Conservation (phyloP, 2,888 invertebrate genomes). For the Rosalia funebris region DNA sequence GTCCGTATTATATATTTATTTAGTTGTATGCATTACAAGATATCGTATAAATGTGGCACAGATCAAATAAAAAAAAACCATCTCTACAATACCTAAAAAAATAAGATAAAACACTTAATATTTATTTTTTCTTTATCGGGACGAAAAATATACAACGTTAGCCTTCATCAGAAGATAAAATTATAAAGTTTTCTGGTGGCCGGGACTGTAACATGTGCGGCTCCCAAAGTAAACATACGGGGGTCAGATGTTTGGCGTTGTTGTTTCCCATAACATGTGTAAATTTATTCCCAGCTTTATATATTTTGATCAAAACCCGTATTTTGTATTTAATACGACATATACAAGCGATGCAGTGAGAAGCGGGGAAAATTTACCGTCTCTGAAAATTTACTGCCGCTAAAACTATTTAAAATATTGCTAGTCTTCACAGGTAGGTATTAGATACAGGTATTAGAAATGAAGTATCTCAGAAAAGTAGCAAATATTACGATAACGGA, state of each 20-base stretch:
- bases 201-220: background rate
- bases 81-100: background rate
- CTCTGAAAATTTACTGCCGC: no score
- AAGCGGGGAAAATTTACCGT: no score
- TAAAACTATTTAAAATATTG: no score
- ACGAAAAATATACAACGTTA: background rate
- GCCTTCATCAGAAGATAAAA: background rate
- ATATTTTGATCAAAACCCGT: background rate
- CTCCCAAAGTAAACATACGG: background rate
- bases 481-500: no score
- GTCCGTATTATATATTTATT: no score
- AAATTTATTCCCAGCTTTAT: background rate
- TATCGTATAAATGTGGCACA: no score
- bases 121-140: background rate
- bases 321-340: background rate
- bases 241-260: background rate
- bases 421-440: no score
- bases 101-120: background rate
- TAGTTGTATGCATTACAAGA: no score
- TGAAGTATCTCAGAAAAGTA: no score
- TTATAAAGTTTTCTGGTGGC: background rate
- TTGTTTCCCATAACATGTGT: background rate
- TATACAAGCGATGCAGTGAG: no score
- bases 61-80: background rate
- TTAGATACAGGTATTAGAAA: no score